Percentiles rank a stretch among this genome's conserved stretches.
These are phyloP conservation scores for Ibycter americanus DNA, from an alignment of 2,797 vertebrate genomes.

Conservation along the genomic window DNA sequence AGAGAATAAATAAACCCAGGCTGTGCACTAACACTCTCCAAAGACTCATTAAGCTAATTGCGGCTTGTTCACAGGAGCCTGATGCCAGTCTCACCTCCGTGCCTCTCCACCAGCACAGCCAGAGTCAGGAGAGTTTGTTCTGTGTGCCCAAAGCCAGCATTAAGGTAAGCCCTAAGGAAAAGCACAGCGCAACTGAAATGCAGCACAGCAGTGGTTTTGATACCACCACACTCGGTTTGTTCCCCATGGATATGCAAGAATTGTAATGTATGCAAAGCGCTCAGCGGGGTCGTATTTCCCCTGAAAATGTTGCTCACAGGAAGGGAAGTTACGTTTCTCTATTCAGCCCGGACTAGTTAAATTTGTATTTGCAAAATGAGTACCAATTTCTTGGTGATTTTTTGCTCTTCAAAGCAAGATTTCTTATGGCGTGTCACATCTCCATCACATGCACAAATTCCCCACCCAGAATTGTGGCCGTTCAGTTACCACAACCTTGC, in stretches of 20 bases:
- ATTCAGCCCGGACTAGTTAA: not conserved
- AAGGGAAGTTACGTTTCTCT: not conserved
- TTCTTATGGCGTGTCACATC: not conserved
- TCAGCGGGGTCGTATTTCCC: not conserved
- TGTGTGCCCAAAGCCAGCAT: rapidly evolving
- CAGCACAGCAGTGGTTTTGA: not conserved
- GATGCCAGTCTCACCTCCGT: not conserved
- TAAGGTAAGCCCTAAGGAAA: not conserved
- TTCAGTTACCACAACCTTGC: not conserved
- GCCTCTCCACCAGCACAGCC: not conserved
- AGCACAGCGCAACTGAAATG: not conserved
- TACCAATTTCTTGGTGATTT: not conserved
- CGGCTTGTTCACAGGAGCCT: not conserved
- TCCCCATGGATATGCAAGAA: not conserved
- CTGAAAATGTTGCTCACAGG: not conserved
- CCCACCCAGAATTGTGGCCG: not conserved
- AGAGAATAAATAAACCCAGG: not conserved
- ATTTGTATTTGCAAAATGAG: not conserved
- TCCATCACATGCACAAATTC: not conserved
- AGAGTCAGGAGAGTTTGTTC: not conserved
- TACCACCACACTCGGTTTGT: not conserved
- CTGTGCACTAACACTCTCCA: not conserved
- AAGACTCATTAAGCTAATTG: not conserved
- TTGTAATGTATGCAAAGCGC: not conserved
- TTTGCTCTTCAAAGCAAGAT: not conserved